Evolutionary conservation across 2,113 vertebrate species (phyloP).

Genomic region (Grus americana): DNA sequence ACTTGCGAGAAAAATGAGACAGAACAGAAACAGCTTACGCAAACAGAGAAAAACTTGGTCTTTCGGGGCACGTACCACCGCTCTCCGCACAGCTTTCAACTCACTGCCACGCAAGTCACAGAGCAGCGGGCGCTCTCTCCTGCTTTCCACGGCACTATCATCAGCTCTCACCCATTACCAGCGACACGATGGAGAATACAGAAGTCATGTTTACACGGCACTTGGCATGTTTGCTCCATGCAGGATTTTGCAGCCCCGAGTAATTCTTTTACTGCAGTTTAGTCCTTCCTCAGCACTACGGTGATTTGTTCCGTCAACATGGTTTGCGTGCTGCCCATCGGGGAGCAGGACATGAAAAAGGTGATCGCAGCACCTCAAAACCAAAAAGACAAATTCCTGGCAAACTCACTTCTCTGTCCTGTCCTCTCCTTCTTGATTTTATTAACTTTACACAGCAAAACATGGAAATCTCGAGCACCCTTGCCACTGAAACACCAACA

Average conservation of each 20-base stretch:
- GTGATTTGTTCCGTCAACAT: background rate
- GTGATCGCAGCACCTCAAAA: background rate
- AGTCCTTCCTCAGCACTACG: background rate
- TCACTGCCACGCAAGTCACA: background rate
- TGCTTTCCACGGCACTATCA: background rate
- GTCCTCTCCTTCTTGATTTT: background rate
- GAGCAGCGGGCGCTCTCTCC: accelerated
- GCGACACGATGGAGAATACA: accelerated
- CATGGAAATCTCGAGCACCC: background rate
- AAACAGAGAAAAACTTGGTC: background rate
- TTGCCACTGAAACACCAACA: background rate
- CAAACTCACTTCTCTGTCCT: background rate
- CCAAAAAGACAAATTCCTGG: background rate
- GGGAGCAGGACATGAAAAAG: background rate
- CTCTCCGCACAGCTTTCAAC: accelerated
- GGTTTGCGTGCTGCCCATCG: background rate
- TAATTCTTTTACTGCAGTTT: background rate
- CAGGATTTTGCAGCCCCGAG: background rate
- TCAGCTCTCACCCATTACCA: background rate
- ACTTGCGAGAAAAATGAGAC: background rate
- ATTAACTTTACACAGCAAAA: background rate
- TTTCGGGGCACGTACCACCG: background rate
- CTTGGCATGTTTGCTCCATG: background rate
- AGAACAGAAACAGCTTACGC: background rate
- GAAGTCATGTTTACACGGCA: accelerated